phyloP scores from a whole-genome alignment of 2,888 invertebrate genomes.

The Gastrophysa polygoni region DNA sequence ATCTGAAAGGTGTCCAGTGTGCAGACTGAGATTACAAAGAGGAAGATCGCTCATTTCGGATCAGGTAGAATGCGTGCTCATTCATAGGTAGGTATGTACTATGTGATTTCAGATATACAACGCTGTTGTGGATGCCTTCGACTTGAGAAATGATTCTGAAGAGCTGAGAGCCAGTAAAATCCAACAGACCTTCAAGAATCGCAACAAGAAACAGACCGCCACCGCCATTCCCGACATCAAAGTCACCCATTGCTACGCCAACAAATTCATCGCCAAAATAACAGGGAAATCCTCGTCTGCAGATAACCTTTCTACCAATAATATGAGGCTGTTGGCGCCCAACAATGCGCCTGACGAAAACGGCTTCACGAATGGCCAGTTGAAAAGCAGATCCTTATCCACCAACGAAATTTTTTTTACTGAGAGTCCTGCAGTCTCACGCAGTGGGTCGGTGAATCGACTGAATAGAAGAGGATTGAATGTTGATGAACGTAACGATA shows the following conservation, averaged over 20 bases:
- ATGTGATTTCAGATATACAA: slow-evolving; percentile 58
- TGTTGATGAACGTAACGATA: slow-evolving; percentile 27
- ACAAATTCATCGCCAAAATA: slow-evolving; percentile 61
- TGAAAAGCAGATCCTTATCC: slow-evolving; percentile 58
- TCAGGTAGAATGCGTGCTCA: too few relatives aligned
- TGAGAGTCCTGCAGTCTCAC: slow-evolving; percentile 45
- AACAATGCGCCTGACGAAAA: slow-evolving; percentile 25
- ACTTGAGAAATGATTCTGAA: slow-evolving; percentile 55
- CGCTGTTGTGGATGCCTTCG: slow-evolving; percentile 60
- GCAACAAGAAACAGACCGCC: slow-evolving; percentile 46
- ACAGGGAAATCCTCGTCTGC: slow-evolving; percentile 60
- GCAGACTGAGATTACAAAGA: slow-evolving; percentile 62
- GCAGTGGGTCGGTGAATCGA: slow-evolving; percentile 45
- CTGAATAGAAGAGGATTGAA: slow-evolving; percentile 39
- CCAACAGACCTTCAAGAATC: slow-evolving; percentile 60
- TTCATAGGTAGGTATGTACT: too few relatives aligned
- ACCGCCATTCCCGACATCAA: slow-evolving; percentile 54
- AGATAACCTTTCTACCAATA: slow-evolving; percentile 57
- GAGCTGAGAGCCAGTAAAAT: slow-evolving; percentile 54
- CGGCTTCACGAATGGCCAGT: slow-evolving; percentile 29
- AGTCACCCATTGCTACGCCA: slow-evolving; percentile 57
- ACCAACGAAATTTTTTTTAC: slow-evolving; percentile 58
- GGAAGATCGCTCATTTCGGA: slow-evolving; percentile 63
- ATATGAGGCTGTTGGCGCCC: slow-evolving; percentile 36
- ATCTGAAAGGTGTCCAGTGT: slow-evolving; percentile 67